Base-by-base conservation (phyloP, 2,797 vertebrate species). In the Danio tinwini region DNA sequence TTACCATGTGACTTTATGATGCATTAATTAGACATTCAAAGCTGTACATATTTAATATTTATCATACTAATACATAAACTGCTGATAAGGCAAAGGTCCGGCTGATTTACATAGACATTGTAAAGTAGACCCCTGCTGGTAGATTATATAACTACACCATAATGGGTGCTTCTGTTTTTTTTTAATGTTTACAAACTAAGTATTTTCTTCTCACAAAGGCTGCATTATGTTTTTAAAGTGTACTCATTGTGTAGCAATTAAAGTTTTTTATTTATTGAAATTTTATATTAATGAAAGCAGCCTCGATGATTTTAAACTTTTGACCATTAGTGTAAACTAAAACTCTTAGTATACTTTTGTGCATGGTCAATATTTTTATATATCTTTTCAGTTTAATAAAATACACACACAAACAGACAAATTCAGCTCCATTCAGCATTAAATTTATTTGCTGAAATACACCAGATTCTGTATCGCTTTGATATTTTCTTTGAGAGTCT, bases 391-490 rank as follows among this genome's bases (percentile, higher is more conserved):
- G 19, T 2, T 53, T 19, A 37, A 37, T 17, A 59, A 37, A 49
- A 50, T 0, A 12, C 50, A 67, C 45, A 63, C 45, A 63, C 14
- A 13, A 52, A 52, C 49, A 50, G 6, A 71, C 6, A 68, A 39
- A 21, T 47, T 59, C 45, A 19, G 39, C 53, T 76, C 19, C 42
- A 49, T 14, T 6, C 59, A 59, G 42, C 17, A 7, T 37, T 1
- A 21, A 16, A 37, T 78, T 78, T 69, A 78, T 78, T 78, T 69
- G 7, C 49, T 53, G 73, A 53, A 49, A 44, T 6, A 2, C 2
- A 45, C 21, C 11, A 71, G 11, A 47, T 7, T 45, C 10, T 58
- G 17, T 29, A 16, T 29, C 0, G 13, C 10, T 74, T 17, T 62
- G 45, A 50, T 29, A 47, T 37, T 49, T 21, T 10, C 1, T 5